A percentile compares a stretch with the other conserved stretches of the same genome.
phyloP scores from a whole-genome alignment of 2,888 invertebrate genomes.

The Tetramorium bicarinatum region DNA sequence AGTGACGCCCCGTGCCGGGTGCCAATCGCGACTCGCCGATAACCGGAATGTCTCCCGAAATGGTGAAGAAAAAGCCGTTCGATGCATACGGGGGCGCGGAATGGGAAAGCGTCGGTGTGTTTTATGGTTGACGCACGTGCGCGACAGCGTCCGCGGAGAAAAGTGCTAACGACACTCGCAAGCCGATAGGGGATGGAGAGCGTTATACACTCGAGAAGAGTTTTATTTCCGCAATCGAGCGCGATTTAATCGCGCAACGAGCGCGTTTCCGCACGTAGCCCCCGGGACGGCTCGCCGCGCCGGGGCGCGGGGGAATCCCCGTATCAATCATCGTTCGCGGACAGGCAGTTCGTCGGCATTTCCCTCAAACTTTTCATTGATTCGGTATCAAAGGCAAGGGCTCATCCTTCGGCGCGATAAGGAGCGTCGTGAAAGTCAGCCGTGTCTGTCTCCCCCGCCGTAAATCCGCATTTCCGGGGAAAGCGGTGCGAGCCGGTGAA shows the following conservation, averaged over 20 bases:
- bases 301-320: not conserved
- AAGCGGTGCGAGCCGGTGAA: slow-evolving; percentile 57
- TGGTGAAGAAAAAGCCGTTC: not conserved
- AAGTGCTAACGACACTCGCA: not conserved
- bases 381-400: slow-evolving; percentile 51
- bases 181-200: not conserved
- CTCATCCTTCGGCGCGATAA: slow-evolving; percentile 59
- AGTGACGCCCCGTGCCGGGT: slow-evolving; percentile 1
- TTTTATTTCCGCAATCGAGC: not conserved
- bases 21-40: slow-evolving; percentile 40
- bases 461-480: slow-evolving; percentile 66
- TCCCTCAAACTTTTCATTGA: slow-evolving; percentile 43
- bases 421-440: slow-evolving; percentile 56
- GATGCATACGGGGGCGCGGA: slow-evolving; percentile 5
- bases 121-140: slow-evolving; percentile 18
- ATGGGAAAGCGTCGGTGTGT: slow-evolving; percentile 9
- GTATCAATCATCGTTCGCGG: slow-evolving; percentile 44
- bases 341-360: slow-evolving; percentile 32
- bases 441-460: slow-evolving; percentile 52
- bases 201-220: not conserved
- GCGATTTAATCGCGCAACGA: slow-evolving; percentile 20
- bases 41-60: slow-evolving; percentile 35
- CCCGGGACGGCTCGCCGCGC: not conserved
- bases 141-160: not conserved
- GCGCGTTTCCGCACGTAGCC: not conserved